These are phyloP conservation scores for Hyles euphorbiae DNA, from an alignment of 1,140 invertebrate species.

Conservation along the genomic window DNA sequence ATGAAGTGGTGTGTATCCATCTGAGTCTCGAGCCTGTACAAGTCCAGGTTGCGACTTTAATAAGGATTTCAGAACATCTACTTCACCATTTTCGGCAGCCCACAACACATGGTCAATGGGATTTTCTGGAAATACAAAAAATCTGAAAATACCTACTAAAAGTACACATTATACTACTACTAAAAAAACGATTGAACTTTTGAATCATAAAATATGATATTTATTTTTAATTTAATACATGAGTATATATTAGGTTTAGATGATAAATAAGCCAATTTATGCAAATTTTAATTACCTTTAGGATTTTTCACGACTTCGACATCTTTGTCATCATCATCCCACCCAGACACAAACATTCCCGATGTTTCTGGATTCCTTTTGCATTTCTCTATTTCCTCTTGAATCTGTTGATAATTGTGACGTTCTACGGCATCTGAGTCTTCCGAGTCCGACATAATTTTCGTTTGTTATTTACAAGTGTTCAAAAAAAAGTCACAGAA, in stretches of 20 bases:
- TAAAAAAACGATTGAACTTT: background rate
- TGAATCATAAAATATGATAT: no score
- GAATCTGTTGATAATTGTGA: constrained; percentile 44
- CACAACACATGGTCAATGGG: constrained; percentile 82
- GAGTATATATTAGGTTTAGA: no score
- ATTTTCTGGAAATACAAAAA: constrained; percentile 73
- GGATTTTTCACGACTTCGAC: constrained; percentile 78
- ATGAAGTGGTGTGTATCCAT: constrained; percentile 88
- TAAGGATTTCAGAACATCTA: constrained; percentile 80
- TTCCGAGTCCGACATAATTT: constrained; percentile 55
- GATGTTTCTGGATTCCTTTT: constrained; percentile 65
- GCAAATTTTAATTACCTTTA: constrained; percentile 61
- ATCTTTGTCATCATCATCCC: constrained; percentile 79
- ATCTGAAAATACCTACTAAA: background rate
- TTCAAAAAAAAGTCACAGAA: no score
- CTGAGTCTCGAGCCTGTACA: constrained; percentile 85
- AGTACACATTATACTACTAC: background rate
- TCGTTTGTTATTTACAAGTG: background rate
- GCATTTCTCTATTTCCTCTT: constrained; percentile 57
- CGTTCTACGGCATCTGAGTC: constrained; percentile 27
- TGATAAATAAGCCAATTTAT: no score
- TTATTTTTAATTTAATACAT: no score
- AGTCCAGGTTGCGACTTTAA: constrained; percentile 78
- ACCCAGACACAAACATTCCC: constrained; percentile 80
- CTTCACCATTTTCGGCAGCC: constrained; percentile 89